Conservation (phyloP, 2,113 vertebrate genomes). For the Taxidea taxus region DNA sequence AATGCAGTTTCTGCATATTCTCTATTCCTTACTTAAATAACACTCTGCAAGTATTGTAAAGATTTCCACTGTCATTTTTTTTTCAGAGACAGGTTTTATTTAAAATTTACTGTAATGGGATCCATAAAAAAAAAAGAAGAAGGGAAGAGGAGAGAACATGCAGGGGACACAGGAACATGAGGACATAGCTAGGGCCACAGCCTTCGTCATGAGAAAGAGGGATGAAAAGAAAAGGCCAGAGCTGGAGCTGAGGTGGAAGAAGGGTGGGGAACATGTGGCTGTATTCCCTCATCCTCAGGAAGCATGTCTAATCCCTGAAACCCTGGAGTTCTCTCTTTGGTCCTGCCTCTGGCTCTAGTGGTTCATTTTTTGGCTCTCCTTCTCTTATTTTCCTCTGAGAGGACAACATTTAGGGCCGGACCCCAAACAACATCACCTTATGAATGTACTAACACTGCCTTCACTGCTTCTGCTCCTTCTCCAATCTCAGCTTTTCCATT, state of each 20-base stretch:
- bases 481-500: neutral
- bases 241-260: slow-evolving; percentile 69
- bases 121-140: slow-evolving; percentile 63
- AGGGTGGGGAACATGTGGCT: slow-evolving; percentile 65
- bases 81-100: slow-evolving; percentile 67
- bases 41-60: neutral
- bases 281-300: slow-evolving; percentile 67
- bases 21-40: neutral
- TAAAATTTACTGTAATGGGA: slow-evolving; percentile 79
- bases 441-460: slow-evolving; percentile 9
- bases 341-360: slow-evolving; percentile 57
- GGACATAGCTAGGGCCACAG: slow-evolving; percentile 74
- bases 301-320: slow-evolving; percentile 71
- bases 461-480: slow-evolving; percentile 43
- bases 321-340: slow-evolving; percentile 41
- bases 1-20: no score
- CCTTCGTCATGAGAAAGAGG: slow-evolving; percentile 43
- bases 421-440: slow-evolving; percentile 29
- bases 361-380: slow-evolving; percentile 75
- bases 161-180: slow-evolving; percentile 76
- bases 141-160: slow-evolving; percentile 65
- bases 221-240: slow-evolving; percentile 68
- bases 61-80: neutral
- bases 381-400: slow-evolving; percentile 15
- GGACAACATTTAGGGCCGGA: slow-evolving; percentile 38